These are phyloP conservation scores for Megalopta genalis DNA, from an alignment of 1,140 invertebrate genomes.

Conservation along the genomic window DNA sequence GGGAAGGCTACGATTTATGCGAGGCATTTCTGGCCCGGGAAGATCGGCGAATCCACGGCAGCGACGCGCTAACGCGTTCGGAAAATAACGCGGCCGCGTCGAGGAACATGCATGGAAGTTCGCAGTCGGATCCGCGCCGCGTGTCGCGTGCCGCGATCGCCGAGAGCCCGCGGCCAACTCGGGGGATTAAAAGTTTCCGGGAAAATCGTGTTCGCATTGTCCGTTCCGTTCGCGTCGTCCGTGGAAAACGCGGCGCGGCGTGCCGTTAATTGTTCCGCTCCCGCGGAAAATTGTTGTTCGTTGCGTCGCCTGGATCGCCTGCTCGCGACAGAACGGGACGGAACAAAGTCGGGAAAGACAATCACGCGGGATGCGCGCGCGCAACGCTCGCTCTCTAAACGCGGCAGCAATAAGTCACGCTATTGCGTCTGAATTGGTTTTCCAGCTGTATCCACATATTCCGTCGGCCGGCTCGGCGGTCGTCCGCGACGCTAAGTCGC, in stretches of 20 bases:
- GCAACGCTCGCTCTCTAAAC: not conserved
- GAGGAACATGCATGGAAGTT: slow-evolving; percentile 8
- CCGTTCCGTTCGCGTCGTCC: too few species aligned
- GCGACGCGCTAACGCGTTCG: not conserved
- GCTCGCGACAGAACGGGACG: not conserved
- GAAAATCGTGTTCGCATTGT: too few species aligned
- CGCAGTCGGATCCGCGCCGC: not conserved
- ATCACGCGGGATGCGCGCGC: not conserved
- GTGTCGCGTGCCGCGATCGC: not conserved
- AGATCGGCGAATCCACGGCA: not conserved
- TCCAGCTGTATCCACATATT: not conserved
- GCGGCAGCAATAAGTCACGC: not conserved
- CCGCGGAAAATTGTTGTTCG: not conserved
- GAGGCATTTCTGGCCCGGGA: too few species aligned
- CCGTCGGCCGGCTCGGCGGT: not conserved
- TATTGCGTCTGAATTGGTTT: slow-evolving; percentile 22
- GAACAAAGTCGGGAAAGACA: not conserved
- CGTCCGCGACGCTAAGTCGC: slow-evolving; percentile 19
- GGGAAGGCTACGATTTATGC: not conserved
- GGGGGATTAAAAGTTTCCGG: not conserved
- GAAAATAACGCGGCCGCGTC: not conserved
- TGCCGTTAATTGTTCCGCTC: not conserved
- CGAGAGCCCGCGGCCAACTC: not conserved
- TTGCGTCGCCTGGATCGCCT: not conserved
- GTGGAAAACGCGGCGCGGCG: not conserved